Evolutionary conservation across 2,888 invertebrate species (phyloP).

Genomic region (Ganaspis brasiliensis): DNA sequence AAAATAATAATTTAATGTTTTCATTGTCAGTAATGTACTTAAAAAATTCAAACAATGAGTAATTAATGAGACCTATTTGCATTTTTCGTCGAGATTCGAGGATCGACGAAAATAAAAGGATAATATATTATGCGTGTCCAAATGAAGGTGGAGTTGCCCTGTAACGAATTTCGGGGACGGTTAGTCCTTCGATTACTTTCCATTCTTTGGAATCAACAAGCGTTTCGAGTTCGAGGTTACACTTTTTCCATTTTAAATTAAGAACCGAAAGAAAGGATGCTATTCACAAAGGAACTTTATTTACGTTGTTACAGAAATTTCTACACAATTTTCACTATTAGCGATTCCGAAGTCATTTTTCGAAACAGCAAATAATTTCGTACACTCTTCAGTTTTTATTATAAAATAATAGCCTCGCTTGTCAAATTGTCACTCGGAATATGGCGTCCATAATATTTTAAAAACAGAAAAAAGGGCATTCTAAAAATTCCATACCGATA

Average conservation of each 20-base stretch:
- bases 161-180: slow-evolving; percentile 38
- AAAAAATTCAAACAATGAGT: too few relatives aligned
- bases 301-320: not conserved
- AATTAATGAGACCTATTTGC: not conserved
- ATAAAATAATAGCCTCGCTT: too few relatives aligned
- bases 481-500: too few relatives aligned
- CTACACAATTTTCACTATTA: not conserved
- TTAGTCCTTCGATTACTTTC: slow-evolving; percentile 54
- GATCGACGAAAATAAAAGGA: slow-evolving; percentile 7
- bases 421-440: too few relatives aligned
- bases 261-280: slow-evolving; percentile 13
- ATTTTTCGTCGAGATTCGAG: not conserved
- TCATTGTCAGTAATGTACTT: too few relatives aligned
- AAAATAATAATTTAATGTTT: too few relatives aligned
- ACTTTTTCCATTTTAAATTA: not conserved
- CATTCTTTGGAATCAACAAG: slow-evolving; percentile 58
- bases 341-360: too few relatives aligned
- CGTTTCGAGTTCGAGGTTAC: slow-evolving; percentile 61
- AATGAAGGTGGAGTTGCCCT: not conserved
- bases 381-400: too few relatives aligned
- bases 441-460: too few relatives aligned
- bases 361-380: too few relatives aligned
- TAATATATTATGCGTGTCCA: slow-evolving; percentile 23
- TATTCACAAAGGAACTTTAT: slow-evolving; percentile 14
- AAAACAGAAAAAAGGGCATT: too few relatives aligned